Percentiles rank a stretch among this genome's conserved stretches.
phyloP scores from a whole-genome alignment of 1,140 invertebrate genomes.

The Drosophila rufa region DNA sequence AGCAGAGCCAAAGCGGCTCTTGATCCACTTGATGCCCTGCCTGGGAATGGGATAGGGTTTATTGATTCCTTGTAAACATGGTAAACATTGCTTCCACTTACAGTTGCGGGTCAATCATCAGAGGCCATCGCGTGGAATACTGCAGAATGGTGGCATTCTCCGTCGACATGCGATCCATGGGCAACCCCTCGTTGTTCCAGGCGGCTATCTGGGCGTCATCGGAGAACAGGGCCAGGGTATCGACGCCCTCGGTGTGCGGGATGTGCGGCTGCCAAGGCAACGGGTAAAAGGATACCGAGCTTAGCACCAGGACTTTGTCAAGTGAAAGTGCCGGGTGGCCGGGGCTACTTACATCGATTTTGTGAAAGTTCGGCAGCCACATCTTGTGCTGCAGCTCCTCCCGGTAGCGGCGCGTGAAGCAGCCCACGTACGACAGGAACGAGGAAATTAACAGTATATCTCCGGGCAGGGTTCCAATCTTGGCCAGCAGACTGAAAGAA shows the following conservation, averaged over 20 bases:
- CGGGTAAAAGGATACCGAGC: background rate
- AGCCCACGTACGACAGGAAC: conserved; percentile 98
- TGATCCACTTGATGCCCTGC: conserved; percentile 98
- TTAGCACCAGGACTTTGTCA: conserved; percentile 4
- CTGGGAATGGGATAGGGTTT: conserved; percentile 60
- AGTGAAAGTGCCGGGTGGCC: conserved; percentile 10
- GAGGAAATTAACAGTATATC: conserved; percentile 96
- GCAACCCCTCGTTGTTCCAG: conserved; percentile 98
- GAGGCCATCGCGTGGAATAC: conserved; percentile 96
- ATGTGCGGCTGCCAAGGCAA: conserved; percentile 88
- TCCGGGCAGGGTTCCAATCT: conserved; percentile 93
- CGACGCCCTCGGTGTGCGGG: conserved; percentile 91
- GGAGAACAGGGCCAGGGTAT: conserved; percentile 93
- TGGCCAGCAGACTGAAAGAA: conserved; percentile 85
- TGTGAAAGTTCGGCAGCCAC: conserved; percentile 87
- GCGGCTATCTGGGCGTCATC: conserved; percentile 96
- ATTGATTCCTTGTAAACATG: no score
- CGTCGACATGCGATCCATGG: conserved; percentile 96
- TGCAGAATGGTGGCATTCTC: conserved; percentile 98
- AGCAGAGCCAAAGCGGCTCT: conserved; percentile 91
- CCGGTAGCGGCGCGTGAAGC: conserved; percentile 95
- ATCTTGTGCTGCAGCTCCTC: conserved; percentile 92
- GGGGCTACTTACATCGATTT: conserved; percentile 85
- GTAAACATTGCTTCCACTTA: conserved; percentile 35
- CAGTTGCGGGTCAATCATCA: conserved; percentile 97